A percentile compares a stretch with the other conserved stretches of the same genome.
phyloP scores from a whole-genome alignment of 2,797 vertebrate genomes.

The Coluber constrictor region DNA sequence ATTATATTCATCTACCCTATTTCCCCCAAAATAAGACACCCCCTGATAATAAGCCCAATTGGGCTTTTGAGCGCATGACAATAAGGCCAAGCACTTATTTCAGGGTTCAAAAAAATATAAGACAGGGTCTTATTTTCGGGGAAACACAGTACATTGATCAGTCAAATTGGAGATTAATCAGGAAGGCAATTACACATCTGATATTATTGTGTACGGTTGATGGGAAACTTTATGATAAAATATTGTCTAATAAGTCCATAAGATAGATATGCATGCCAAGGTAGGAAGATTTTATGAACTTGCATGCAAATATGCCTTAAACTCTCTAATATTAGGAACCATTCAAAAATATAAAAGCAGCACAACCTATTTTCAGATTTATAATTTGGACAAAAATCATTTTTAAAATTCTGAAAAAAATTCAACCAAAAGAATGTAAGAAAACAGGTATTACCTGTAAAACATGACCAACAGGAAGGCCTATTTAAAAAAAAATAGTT shows the following conservation, averaged over 20 bases:
- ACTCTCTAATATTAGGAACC: not conserved
- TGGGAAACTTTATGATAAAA: not conserved
- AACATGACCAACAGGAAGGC: not conserved
- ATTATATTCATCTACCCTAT: not conserved
- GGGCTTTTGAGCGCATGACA: too few species aligned
- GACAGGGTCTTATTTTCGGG: too few species aligned
- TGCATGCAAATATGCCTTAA: not conserved
- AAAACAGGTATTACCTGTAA: not conserved
- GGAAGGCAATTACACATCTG: not conserved
- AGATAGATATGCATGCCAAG: not conserved
- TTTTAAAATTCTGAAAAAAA: not conserved
- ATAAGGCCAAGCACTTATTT: too few species aligned
- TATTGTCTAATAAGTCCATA: not conserved
- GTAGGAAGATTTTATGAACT: not conserved
- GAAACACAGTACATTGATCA: not conserved
- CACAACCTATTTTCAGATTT: not conserved
- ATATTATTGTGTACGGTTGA: not conserved
- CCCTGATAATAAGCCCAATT: too few species aligned
- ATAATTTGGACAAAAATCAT: not conserved
- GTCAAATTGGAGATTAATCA: not conserved
- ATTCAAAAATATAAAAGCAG: not conserved
- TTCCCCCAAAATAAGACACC: too few species aligned
- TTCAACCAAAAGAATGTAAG: not conserved
- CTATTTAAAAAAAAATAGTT: too few species aligned
- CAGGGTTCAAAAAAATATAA: too few species aligned